Evolutionary conservation across 53 echinoderm and acorn worm species (phyloP), one percentile per base, ranked within the genome.

Genomic region (Apostichopus leukothele): DNA sequence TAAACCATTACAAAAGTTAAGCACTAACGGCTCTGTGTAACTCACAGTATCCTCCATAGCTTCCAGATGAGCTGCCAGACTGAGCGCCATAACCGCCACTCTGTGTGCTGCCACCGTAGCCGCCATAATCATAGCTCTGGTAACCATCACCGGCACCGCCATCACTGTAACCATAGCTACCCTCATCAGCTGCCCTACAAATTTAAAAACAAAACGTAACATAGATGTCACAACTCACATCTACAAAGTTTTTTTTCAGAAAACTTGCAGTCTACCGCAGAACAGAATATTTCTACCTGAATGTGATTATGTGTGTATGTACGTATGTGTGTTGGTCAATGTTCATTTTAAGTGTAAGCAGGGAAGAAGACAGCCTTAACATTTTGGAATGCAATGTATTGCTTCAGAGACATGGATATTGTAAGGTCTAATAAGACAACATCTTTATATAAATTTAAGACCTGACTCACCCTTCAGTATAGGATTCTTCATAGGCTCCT

Each of bases 401-500:
- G 39, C 39, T 39, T 39, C 39, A 39, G 39, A 39, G 39, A 39
- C 39, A 0, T 39, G 39, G 39, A 3, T 39, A 39, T 3, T 39
- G 39, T 39, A 39, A 39, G 39, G 39, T 39, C 39, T 3, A 39
- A 39, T 39, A 39, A 39, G 39, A 39, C 2, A 39, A 39, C 39
- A 3, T 39, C 39, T 39, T 39, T 39, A 39, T 39, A 39, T 39
- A 39, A 39, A 39, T 3, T 39, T 79, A 54, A 81, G 80, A 71
- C 7, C 84, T 81, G 14, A 87, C 91, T 52, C 89, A 92, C 52
- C 90, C 92, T 86, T 92, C 89, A 39, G 73, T 53, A 86, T 90
- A 90, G 67, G 89, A 86, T 50, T 92, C 89, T 71, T 92, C 92
- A 79, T 90, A 92, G 88, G 79, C 21, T 73, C 91, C 87, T 73